Conservation (phyloP, 2,113 vertebrate species). For the Sinocyclocheilus anophthalmus region DNA sequence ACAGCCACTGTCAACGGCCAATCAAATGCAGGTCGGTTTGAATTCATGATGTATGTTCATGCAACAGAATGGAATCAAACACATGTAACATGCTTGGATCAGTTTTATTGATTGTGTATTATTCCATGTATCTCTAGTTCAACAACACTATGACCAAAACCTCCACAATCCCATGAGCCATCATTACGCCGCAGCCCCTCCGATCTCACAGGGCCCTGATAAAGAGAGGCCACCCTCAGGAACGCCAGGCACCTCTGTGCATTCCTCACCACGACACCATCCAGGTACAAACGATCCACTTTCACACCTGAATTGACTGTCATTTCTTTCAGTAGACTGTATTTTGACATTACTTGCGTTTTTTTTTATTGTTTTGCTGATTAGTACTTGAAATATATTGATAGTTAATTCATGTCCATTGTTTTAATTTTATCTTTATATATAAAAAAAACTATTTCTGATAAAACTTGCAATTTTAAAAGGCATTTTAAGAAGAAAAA, state of each 20-base stretch:
- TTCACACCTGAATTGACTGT: background rate
- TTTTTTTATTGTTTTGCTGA: too few relatives aligned
- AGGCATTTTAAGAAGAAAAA: too few relatives aligned
- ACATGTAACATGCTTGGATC: background rate
- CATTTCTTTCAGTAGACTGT: background rate
- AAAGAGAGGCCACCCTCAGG: constrained; percentile 61
- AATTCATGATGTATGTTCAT: background rate
- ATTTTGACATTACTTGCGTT: background rate
- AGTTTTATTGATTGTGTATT: background rate
- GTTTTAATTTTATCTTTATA: too few relatives aligned
- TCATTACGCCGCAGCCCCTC: constrained; percentile 52
- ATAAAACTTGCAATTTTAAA: too few relatives aligned
- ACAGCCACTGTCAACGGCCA: constrained; percentile 71
- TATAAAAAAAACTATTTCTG: too few relatives aligned
- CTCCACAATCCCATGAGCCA: constrained; percentile 56
- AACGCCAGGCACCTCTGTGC: constrained; percentile 69
- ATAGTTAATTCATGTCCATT: too few relatives aligned
- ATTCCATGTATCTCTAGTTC: constrained; percentile 27
- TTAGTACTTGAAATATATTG: too few relatives aligned
- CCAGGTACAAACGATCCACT: constrained; percentile 64
- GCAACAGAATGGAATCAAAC: background rate
- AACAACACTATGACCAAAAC: constrained; percentile 66
- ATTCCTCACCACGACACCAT: constrained; percentile 73
- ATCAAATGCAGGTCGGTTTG: constrained; percentile 66
- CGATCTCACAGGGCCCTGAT: constrained; percentile 42